Conservation (phyloP, 2,888 invertebrate species). For the Parnassius mnemosyne region DNA sequence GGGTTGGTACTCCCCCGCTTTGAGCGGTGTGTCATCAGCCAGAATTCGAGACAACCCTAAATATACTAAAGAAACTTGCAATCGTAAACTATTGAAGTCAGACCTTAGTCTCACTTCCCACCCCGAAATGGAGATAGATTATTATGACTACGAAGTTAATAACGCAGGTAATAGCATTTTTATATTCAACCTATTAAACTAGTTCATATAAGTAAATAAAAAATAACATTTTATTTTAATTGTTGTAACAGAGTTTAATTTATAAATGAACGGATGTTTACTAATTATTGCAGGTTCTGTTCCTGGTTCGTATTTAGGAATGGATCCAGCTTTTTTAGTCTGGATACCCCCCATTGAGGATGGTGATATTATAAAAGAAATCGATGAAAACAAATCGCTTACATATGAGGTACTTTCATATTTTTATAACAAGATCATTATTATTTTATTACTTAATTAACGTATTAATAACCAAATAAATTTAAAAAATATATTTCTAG, state of each 20-base stretch:
- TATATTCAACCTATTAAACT: background rate
- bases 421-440: background rate
- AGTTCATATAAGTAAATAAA: background rate
- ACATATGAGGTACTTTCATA: constrained; percentile 60
- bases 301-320: constrained; percentile 92
- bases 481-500: no score
- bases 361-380: constrained; percentile 83
- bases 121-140: constrained; percentile 91
- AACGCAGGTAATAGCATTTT: constrained; percentile 74
- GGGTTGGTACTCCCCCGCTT: constrained; percentile 87
- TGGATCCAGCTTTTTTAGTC: constrained; percentile 93
- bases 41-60: constrained; percentile 85
- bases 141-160: constrained; percentile 93
- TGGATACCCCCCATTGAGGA: constrained; percentile 92
- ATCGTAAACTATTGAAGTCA: constrained; percentile 84
- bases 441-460: no score
- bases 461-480: no score
- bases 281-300: constrained; percentile 82
- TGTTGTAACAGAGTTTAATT: background rate
- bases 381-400: constrained; percentile 72
- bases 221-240: background rate
- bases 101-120: constrained; percentile 89
- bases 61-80: constrained; percentile 89
- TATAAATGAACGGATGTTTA: constrained; percentile 27
- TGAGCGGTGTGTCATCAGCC: constrained; percentile 84